Evolutionary conservation across 2,113 vertebrate species (phyloP).

Genomic region (Reinhardtius hippoglossoides): DNA sequence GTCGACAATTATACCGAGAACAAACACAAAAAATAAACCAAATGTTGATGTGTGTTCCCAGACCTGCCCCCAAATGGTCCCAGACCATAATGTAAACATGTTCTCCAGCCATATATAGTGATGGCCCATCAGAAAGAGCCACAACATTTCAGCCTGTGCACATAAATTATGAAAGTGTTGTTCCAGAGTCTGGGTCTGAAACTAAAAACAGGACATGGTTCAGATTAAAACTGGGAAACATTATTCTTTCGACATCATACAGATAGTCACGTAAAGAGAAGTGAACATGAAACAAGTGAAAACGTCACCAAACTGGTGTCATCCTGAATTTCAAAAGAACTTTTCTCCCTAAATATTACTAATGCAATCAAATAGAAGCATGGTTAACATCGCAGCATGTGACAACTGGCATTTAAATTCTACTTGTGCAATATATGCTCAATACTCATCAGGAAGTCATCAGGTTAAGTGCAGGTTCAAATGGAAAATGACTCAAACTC

Average conservation of each 20-base stretch:
- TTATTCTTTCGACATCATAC: not conserved
- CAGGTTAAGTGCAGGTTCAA: too few species aligned
- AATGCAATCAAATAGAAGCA: not conserved
- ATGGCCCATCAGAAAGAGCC: not conserved
- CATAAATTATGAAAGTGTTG: slow-evolving; percentile 18
- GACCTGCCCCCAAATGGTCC: not conserved
- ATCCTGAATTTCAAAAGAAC: too few species aligned
- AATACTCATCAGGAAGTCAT: too few species aligned
- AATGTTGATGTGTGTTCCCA: slow-evolving; percentile 17
- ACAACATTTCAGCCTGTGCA: slow-evolving; percentile 1
- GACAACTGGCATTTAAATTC: not conserved
- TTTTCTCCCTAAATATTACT: not conserved
- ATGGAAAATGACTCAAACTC: too few species aligned
- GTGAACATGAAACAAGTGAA: not conserved
- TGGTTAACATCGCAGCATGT: not conserved
- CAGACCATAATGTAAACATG: slow-evolving; percentile 38
- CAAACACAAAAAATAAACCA: not conserved
- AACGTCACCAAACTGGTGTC: too few species aligned
- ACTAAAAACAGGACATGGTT: not conserved
- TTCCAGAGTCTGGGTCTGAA: slow-evolving; percentile 36
- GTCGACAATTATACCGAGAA: slow-evolving; percentile 15
- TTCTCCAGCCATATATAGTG: slow-evolving; percentile 34
- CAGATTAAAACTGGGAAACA: not conserved
- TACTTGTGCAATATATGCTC: too few species aligned
- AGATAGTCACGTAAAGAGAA: not conserved